These are phyloP conservation scores for Actias luna DNA, from an alignment of 2,888 invertebrate species.

Conservation along the genomic window DNA sequence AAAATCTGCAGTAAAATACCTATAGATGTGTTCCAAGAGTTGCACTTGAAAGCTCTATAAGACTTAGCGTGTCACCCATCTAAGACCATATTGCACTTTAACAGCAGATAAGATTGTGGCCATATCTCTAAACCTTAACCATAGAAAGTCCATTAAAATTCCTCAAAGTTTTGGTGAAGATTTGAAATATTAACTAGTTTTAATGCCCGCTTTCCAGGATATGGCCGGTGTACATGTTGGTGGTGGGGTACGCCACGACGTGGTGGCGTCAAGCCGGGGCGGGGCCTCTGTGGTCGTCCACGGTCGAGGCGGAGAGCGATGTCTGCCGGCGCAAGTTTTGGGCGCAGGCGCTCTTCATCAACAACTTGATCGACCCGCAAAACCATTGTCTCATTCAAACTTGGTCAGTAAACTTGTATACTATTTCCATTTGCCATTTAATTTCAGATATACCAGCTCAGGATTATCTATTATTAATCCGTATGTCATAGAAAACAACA, in stretches of 20 bases:
- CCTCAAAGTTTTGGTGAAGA: too few relatives aligned
- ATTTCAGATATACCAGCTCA: neutral
- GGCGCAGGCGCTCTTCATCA: constrained; percentile 54
- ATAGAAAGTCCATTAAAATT: too few relatives aligned
- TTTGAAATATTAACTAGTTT: neutral
- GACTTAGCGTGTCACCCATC: too few relatives aligned
- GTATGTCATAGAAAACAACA: neutral
- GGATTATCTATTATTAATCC: too few relatives aligned
- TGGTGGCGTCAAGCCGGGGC: constrained; percentile 46
- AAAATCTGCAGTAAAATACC: too few relatives aligned
- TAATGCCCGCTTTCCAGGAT: constrained; percentile 39
- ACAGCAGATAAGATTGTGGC: too few relatives aligned
- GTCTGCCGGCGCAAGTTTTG: constrained; percentile 57
- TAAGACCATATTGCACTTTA: too few relatives aligned
- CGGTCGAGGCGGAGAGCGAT: constrained; percentile 45
- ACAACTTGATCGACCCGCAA: constrained; percentile 51
- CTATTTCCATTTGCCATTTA: neutral
- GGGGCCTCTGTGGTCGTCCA: constrained; percentile 54
- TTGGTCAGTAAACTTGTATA: constrained; percentile 41
- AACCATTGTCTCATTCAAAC: constrained; percentile 60
- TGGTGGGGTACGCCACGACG: constrained; percentile 55
- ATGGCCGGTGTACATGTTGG: constrained; percentile 48
- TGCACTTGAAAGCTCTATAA: too few relatives aligned
- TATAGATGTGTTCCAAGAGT: too few relatives aligned
- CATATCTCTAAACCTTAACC: too few relatives aligned